Evolutionary conservation across 2,113 vertebrate genomes (phyloP).

Genomic region (Perca schrenkii): DNA sequence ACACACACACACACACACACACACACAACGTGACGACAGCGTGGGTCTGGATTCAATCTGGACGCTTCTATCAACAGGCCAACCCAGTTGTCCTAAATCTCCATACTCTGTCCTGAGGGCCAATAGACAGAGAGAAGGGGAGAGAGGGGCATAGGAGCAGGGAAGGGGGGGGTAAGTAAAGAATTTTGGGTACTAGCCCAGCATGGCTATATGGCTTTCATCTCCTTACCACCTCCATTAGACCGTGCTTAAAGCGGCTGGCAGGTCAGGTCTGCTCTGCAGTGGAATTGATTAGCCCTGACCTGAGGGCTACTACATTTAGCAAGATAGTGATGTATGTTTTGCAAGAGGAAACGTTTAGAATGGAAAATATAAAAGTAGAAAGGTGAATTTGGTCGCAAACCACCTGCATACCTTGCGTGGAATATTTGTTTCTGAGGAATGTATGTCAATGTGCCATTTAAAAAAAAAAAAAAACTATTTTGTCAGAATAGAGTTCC

Average conservation of each 20-base stretch:
- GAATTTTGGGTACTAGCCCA: slow-evolving; percentile 29
- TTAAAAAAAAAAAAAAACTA: no score
- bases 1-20: slow-evolving; percentile 36
- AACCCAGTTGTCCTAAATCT: slow-evolving; percentile 68
- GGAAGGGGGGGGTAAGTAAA: background rate
- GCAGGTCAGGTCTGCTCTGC: slow-evolving; percentile 9
- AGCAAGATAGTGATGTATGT: background rate
- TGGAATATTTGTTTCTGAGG: background rate
- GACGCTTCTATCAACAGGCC: slow-evolving; percentile 68
- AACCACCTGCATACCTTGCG: background rate
- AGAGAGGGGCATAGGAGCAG: background rate
- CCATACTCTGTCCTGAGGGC: slow-evolving; percentile 53
- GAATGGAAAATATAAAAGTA: background rate
- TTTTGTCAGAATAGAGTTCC: no score
- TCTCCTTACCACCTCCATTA: slow-evolving; percentile 45
- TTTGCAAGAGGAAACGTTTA: background rate
- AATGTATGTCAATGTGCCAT: background rate
- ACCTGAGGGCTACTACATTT: background rate
- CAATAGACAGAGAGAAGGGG: slow-evolving; percentile 8
- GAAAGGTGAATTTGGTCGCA: no score
- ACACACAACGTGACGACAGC: slow-evolving; percentile 54
- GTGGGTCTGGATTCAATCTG: slow-evolving; percentile 77
- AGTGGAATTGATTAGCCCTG: background rate
- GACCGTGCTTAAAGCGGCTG: slow-evolving; percentile 5
- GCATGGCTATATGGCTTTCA: slow-evolving; percentile 38